phyloP scores from a whole-genome alignment of 1,140 invertebrate genomes.

The Bombus sibiricus region DNA sequence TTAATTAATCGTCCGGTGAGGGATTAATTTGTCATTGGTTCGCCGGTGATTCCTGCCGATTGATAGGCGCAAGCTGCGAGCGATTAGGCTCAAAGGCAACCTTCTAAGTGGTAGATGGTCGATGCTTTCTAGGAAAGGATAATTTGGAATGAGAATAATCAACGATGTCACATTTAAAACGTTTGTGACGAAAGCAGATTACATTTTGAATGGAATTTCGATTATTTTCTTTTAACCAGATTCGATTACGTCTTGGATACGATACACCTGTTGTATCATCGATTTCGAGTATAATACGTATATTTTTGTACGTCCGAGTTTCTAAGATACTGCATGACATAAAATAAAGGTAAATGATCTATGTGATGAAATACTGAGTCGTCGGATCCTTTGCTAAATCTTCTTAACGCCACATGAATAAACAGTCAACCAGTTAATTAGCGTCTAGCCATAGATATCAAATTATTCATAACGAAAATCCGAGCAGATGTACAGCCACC shows the following conservation, averaged over 20 bases:
- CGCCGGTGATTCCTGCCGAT: constrained; percentile 39
- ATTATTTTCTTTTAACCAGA: too few relatives aligned
- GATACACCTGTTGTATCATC: too few relatives aligned
- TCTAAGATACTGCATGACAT: too few relatives aligned
- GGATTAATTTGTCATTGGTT: constrained; percentile 74
- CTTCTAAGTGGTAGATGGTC: not conserved
- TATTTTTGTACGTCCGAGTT: too few relatives aligned
- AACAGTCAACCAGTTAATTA: not conserved
- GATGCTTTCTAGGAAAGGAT: not conserved
- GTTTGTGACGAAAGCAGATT: not conserved
- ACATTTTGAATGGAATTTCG: too few relatives aligned
- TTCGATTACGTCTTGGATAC: too few relatives aligned
- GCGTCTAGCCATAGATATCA: not conserved
- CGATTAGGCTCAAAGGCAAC: too few relatives aligned
- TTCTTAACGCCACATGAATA: not conserved
- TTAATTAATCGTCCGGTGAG: constrained; percentile 75
- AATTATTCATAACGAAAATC: constrained; percentile 18
- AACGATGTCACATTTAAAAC: not conserved
- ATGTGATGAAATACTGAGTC: too few relatives aligned
- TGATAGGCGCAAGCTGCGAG: not conserved
- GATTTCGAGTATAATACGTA: too few relatives aligned
- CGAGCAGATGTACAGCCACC: not conserved
- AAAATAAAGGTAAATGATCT: too few relatives aligned
- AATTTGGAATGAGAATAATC: not conserved
- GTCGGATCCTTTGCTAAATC: too few relatives aligned